A percentile compares a stretch with the other conserved stretches of the same genome.
Evolutionary conservation across 2,113 vertebrate genomes (phyloP).

Genomic region (Xiphophorus maculatus): DNA sequence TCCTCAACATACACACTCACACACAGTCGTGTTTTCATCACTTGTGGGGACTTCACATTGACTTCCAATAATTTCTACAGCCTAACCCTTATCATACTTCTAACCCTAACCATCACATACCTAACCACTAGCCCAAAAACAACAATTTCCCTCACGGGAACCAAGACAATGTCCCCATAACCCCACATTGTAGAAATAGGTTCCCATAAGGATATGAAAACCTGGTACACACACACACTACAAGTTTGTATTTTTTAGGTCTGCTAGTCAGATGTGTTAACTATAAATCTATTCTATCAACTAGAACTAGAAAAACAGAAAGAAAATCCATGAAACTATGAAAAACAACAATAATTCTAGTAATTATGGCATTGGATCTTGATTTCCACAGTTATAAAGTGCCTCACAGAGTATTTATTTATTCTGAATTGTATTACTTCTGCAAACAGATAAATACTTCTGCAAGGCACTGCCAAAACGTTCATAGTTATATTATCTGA

Average conservation of each 20-base stretch:
- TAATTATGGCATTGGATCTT: neutral
- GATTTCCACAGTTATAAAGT: neutral
- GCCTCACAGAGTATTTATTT: neutral
- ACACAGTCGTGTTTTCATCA: neutral
- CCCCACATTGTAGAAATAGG: no score
- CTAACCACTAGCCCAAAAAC: no score
- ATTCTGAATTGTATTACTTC: neutral
- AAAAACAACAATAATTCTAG: neutral
- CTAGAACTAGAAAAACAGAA: neutral
- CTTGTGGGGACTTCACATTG: no score
- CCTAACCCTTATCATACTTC: no score
- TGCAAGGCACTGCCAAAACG: neutral
- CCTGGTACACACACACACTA: neutral
- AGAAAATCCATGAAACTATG: neutral
- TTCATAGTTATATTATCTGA: neutral
- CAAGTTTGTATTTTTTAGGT: no score
- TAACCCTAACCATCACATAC: no score
- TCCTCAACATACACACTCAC: conserved; percentile 8
- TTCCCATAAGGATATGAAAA: no score
- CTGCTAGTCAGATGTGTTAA: neutral
- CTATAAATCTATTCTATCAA: neutral
- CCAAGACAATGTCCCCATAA: no score
- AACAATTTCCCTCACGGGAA: no score
- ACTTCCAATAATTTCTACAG: no score
- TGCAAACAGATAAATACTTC: neutral